Conservation (phyloP, 2,113 vertebrate species). For the Neogobius melanostomus region DNA sequence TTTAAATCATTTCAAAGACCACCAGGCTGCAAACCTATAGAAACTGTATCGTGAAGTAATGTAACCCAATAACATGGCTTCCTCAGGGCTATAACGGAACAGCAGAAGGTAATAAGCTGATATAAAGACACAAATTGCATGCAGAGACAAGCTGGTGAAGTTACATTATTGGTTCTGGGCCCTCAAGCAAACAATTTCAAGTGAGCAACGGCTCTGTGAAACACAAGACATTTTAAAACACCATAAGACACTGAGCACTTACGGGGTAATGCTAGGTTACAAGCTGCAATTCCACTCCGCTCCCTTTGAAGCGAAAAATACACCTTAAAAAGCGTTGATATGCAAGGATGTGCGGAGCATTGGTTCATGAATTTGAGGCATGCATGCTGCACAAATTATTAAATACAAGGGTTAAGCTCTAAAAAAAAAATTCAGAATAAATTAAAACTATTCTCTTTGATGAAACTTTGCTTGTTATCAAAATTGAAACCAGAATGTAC, state of each 20-base stretch:
- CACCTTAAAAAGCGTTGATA: neutral
- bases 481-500: too few relatives aligned
- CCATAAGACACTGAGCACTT: neutral
- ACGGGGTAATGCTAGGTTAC: conserved; percentile 12
- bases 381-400: neutral
- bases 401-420: neutral
- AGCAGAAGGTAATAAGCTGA: conserved; percentile 63
- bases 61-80: conserved; percentile 49
- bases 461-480: too few relatives aligned
- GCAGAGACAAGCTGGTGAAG: conserved; percentile 62
- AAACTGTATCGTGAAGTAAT: conserved; percentile 45
- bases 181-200: conserved; percentile 54
- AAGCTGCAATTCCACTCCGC: conserved; percentile 21
- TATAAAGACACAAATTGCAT: conserved; percentile 57
- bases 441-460: neutral
- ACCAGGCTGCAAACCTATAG: conserved; percentile 38
- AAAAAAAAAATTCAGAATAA: neutral
- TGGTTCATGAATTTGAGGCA: neutral
- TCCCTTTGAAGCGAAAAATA: neutral
- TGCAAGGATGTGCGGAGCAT: neutral
- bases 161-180: conserved; percentile 43
- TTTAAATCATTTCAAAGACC: conserved; percentile 44
- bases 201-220: conserved; percentile 60
- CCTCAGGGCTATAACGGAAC: conserved; percentile 48
- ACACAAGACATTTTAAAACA: conserved; percentile 40